Evolutionary conservation across 2,888 invertebrate genomes (phyloP).

Genomic region (Euplexia lucipara): DNA sequence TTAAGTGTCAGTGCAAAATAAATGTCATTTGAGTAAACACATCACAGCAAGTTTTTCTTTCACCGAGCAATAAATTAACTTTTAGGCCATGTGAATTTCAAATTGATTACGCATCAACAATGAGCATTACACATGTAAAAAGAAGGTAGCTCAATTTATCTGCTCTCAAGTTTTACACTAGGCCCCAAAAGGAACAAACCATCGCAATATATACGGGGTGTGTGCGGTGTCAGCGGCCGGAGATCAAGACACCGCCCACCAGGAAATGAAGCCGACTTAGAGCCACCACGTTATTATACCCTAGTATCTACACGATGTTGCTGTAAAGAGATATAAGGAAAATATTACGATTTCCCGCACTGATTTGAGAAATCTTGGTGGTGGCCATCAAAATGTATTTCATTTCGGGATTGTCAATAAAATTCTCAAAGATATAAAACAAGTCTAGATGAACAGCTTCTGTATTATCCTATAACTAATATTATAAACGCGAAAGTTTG

Average conservation of each 20-base stretch:
- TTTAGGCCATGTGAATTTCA: no score
- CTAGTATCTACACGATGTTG: conserved; percentile 54
- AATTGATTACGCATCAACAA: no score
- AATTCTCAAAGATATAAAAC: conserved; percentile 29
- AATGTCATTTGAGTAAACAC: no score
- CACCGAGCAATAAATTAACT: no score
- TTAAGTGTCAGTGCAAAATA: no score
- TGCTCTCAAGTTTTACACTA: no score
- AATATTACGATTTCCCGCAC: conserved; percentile 47
- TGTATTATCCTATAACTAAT: no score
- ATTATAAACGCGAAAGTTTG: no score
- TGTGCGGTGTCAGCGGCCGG: conserved; percentile 66
- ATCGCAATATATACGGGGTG: conserved; percentile 61
- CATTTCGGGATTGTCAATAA: conserved; percentile 21
- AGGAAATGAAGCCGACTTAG: conserved; percentile 72
- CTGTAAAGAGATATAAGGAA: conserved; percentile 59
- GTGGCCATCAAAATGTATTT: conserved; percentile 32
- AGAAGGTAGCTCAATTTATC: no score
- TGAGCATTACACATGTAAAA: no score
- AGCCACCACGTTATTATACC: conserved; percentile 64
- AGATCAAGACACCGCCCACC: conserved; percentile 70
- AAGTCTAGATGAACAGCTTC: no score
- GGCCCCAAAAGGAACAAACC: conserved; percentile 38
- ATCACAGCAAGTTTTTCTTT: no score
- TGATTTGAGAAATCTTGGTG: conserved; percentile 49